phyloP scores from a whole-genome alignment of 2,888 invertebrate species.

The Odontothrips loti region DNA sequence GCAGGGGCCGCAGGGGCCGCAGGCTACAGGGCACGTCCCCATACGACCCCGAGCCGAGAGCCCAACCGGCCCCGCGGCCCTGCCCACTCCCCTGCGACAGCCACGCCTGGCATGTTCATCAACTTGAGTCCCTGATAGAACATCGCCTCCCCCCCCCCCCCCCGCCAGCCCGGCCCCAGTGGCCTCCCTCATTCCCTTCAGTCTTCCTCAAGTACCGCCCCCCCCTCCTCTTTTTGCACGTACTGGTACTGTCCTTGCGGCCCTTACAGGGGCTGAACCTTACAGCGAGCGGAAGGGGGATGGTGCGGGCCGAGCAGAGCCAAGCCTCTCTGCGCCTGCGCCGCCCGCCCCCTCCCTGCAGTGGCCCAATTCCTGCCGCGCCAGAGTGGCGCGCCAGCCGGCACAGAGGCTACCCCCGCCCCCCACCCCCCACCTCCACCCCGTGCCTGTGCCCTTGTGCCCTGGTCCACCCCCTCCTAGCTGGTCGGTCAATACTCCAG shows the following conservation, averaged over 20 bases:
- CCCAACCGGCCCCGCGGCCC: not conserved
- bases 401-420: not conserved
- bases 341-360: not conserved
- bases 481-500: constrained; percentile 23
- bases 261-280: too few species aligned
- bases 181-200: not conserved
- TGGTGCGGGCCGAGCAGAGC: not conserved
- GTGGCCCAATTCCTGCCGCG: constrained; percentile 13
- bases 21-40: too few species aligned
- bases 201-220: not conserved
- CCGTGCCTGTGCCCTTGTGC: not conserved
- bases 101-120: not conserved
- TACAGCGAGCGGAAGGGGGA: not conserved
- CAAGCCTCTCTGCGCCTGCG: not conserved
- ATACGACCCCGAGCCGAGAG: not conserved
- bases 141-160: not conserved
- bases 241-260: too few species aligned
- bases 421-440: not conserved
- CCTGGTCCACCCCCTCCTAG: not conserved
- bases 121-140: too few species aligned
- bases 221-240: too few species aligned
- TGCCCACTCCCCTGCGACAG: not conserved
- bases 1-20: too few species aligned
- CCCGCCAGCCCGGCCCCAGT: not conserved
- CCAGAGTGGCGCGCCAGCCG: not conserved